Base-by-base conservation (phyloP, 1,140 invertebrate species). In the Eriosoma lanigerum region DNA sequence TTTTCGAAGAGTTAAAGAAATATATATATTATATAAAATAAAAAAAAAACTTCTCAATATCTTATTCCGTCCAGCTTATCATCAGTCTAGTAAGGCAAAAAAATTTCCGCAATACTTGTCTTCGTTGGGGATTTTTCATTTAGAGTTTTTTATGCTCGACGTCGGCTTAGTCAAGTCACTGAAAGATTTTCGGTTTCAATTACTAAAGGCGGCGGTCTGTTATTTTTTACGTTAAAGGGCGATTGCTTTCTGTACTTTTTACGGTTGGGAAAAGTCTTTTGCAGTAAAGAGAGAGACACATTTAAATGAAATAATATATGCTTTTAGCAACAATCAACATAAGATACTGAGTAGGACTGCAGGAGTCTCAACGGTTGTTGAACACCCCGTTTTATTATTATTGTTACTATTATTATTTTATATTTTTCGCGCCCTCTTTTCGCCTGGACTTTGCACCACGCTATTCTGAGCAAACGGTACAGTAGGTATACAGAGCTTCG, bases 281-380 rank as follows among this genome's bases (percentile, higher is more conserved):
- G 9, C 38, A 10, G 9, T n/a, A 38, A 13, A 70, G 44, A 70
- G 66, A 50, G 44, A 54, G 19, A 26, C 50, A 50, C 68, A 48
- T 78, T 62, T 62, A 78, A 78, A 78, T 60, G 56, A 78, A 78
- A 62, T 78, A 78, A 78, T 78, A 78, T 78, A 78, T 78, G 62
- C 75, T 26, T 9, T 17, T 72, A 46, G 24, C 17, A n/a, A 52
- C 68, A 72, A 72, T 72, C 68, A 72, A 72, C 68, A n/a, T 19
- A 15, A 38, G 32, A 38, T 4, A 3, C 3, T 3, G 32, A 38
- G 10, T n/a, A 72, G 24, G 44, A 13, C 2, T 12, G 32, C 32
- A 66, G 19, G 15, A 52, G 26, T 29, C 29, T n/a, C 21, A 44
- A 4, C 15, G 13, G 24, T n/a, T 38, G 64, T 46, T 4, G 17